Evolutionary conservation across 2,888 invertebrate species (phyloP), one percentile per base, ranked within the genome.

Genomic region (Blastobasis adustella): DNA sequence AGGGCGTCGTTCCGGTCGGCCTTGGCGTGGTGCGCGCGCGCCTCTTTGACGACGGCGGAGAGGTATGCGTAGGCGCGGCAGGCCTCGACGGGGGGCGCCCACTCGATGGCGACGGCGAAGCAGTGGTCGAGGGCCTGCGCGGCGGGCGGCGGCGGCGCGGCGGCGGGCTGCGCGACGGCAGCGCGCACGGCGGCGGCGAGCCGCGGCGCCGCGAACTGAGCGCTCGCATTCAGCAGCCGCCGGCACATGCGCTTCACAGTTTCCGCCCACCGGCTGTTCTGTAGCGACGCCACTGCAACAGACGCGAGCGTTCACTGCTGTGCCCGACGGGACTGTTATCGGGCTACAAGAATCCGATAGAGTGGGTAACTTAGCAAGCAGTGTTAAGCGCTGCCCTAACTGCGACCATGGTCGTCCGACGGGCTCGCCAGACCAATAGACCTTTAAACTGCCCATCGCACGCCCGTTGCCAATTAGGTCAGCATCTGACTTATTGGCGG

Each of bases 191-290:
- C 91, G n/a, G 91, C 90, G 38, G 93, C 90, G 58, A 97, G 94
- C 72, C 95, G 93, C 56, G 93, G 92, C 4, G 95, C 92, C 44
- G 96, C 91, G 75, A 92, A 97, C 67, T 93, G 92, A 56, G 96
- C 93, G 40, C 95, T 93, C 1, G 94, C 92, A 65, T 95, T 96
- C 48, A 96, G 87, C 9, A 98, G 89, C 65, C 94, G 94, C 4
- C 94, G 91, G 37, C 95, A 94, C 72, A 96, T 87, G 55, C 92
- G 91, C 58, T 93, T 93, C 9, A 96, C 93, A 4, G 92, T 91
- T 59, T 95, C 95, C 0, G 96, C 93, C 97, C 97, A 97, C 54
- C 95, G 91, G 45, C 94, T 92, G 56, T 92, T 92, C 6, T 96
- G 95, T 57, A 97, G 85, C 44, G 93, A 93, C 4, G 93, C 91